A percentile compares a stretch with the other conserved stretches of the same genome.
phyloP scores from a whole-genome alignment of 2,888 invertebrate species.

The Lepidochitona cinerea region DNA sequence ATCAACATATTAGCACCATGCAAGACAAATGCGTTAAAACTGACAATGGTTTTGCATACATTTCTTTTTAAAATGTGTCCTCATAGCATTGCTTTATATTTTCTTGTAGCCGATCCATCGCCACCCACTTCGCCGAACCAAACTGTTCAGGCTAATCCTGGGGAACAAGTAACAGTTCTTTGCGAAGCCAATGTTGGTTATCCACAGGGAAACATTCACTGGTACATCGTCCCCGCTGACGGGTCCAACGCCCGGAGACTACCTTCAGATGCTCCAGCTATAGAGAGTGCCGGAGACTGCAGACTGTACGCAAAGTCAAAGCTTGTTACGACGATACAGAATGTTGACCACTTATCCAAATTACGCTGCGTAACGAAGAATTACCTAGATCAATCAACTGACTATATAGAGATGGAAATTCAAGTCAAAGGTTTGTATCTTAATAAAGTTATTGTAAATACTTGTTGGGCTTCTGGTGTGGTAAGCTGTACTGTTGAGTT shows the following conservation, averaged over 20 bases:
- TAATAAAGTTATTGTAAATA: no score
- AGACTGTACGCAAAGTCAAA: not conserved
- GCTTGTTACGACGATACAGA: not conserved
- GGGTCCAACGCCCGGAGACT: not conserved
- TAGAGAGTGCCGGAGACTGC: not conserved
- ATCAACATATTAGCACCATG: no score
- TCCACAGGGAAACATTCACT: not conserved
- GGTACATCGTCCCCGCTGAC: not conserved
- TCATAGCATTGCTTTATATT: no score
- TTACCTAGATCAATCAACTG: no score
- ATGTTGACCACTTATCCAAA: not conserved
- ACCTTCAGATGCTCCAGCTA: not conserved
- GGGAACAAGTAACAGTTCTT: not conserved
- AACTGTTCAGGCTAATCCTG: not conserved
- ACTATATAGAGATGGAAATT: no score
- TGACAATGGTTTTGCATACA: no score
- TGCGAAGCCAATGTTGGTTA: not conserved
- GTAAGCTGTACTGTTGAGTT: no score
- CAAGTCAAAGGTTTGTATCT: no score
- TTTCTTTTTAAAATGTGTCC: no score
- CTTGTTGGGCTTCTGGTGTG: no score
- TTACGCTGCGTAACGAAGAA: no score
- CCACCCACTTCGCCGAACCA: not conserved
- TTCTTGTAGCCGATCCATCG: not conserved
- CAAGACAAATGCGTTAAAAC: no score